Evolutionary conservation across 2,797 vertebrate species (phyloP), one percentile per base, ranked within the genome.

Genomic region (Falco cherrug): DNA sequence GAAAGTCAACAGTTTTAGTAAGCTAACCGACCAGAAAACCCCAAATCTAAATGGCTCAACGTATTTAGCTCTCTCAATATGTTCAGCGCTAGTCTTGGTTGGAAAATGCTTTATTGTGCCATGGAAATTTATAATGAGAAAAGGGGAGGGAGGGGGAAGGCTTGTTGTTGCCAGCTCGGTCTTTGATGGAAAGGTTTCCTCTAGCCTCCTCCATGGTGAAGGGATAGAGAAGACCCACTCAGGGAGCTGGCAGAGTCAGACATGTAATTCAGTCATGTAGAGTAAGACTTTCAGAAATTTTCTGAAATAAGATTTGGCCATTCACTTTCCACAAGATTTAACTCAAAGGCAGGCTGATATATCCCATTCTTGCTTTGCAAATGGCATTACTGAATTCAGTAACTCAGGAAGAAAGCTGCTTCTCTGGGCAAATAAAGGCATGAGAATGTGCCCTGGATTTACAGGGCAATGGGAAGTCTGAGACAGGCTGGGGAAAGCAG

Each of bases 51-150:
- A 71, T 41, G 65, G 74, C 70, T 94, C 47, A 14, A 71, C 29
- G 7, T 78, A 78, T 86, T 93, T 67, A 93, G 78, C 68, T 88
- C 79, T 93, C 85, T 94, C 85, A 76, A 74, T 79, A 25, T 21
- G 59, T 50, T 92, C 85, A 93, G 90, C n/a, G 5, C 77, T 76
- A 57, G 10, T 56, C 79, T 82, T 81, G 67, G 51, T 43, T 93
- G 96, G 95, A 96, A 95, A 96, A 95, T 82, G 51, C 67, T 91
- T 96, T 84, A 90, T 94, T 96, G 95, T 97, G 89, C 96, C 95
- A 94, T 89, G 91, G 93, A 95, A 97, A 95, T 88, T 84, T 80
- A 70, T 86, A 91, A 95, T 35, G 87, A 87, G 83, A 50, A 47
- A 84, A 82, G 31, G 48, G 48, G 14, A 86, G 75, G 79, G 92